Conservation (phyloP, 2,797 vertebrate genomes). For the Acomys russatus region DNA sequence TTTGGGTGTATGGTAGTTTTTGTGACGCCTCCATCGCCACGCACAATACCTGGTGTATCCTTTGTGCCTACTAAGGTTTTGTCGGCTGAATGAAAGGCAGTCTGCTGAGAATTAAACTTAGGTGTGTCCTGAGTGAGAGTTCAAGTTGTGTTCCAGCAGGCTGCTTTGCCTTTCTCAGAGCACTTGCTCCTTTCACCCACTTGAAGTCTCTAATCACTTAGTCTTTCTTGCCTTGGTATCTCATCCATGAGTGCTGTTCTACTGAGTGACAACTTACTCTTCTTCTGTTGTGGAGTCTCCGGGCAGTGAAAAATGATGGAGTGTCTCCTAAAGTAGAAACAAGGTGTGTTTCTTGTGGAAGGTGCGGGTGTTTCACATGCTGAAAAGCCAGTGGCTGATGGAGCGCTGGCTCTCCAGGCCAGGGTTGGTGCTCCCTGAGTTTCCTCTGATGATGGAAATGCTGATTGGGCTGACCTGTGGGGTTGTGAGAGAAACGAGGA, state of each 20-base stretch:
- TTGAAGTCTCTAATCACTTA: neutral
- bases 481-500: neutral
- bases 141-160: neutral
- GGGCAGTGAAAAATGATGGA: neutral
- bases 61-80: neutral
- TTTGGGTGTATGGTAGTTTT: neutral
- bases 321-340: neutral
- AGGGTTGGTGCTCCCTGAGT: neutral
- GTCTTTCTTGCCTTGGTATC: neutral
- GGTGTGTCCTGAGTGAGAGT: neutral
- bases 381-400: neutral
- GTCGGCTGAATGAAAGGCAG: neutral
- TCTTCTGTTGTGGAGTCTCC: neutral
- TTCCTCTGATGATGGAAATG: neutral
- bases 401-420: neutral
- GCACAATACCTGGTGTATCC: neutral
- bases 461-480: neutral
- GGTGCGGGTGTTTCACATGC: neutral
- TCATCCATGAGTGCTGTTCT: neutral
- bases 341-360: constrained; percentile 24
- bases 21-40: neutral
- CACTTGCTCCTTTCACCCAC: neutral
- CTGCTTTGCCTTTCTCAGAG: neutral
- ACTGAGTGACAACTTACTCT: neutral
- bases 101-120: constrained; percentile 4